These are phyloP conservation scores for Anastatus disparis DNA, from an alignment of 1,140 invertebrate species.

Conservation along the genomic window DNA sequence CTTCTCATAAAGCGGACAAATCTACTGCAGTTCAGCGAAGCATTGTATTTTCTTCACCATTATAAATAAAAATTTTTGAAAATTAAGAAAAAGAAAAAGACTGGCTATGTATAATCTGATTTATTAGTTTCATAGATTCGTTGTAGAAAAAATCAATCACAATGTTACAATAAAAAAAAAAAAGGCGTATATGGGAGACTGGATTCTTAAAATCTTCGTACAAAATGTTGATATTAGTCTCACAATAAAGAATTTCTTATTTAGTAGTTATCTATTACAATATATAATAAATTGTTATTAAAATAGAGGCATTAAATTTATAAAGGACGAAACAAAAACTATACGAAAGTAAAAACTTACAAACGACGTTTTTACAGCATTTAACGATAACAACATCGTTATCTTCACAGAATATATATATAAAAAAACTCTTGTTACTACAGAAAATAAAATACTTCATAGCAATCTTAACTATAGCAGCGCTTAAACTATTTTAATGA, in stretches of 20 bases:
- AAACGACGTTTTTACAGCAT: conserved; percentile 44
- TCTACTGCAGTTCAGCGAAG: background rate
- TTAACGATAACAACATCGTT: conserved; percentile 20
- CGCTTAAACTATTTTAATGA: conserved; percentile 24
- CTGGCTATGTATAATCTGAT: conserved; percentile 31
- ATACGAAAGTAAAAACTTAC: conserved; percentile 47
- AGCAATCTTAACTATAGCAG: conserved; percentile 31
- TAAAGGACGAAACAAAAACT: conserved; percentile 34
- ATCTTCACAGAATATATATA: conserved; percentile 16
- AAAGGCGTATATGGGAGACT: conserved; percentile 9
- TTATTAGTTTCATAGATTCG: conserved; percentile 34
- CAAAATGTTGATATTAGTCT: conserved; percentile 28
- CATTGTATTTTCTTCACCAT: conserved; percentile 39
- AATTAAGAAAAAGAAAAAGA: conserved; percentile 20
- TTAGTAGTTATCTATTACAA: conserved; percentile 28
- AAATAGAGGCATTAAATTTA: conserved; percentile 34
- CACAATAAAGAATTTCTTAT: conserved; percentile 26
- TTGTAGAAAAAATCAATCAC: conserved; percentile 36
- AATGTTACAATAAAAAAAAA: conserved; percentile 36
- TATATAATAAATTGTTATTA: conserved; percentile 35
- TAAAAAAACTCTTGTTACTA: conserved; percentile 15
- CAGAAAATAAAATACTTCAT: conserved; percentile 33
- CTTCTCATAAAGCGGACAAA: conserved; percentile 35
- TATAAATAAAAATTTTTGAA: conserved; percentile 33
- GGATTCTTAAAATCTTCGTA: conserved; percentile 27